These are phyloP conservation scores for Tachuris rubrigastra DNA, from an alignment of 2,113 vertebrate genomes.

Conservation along the genomic window DNA sequence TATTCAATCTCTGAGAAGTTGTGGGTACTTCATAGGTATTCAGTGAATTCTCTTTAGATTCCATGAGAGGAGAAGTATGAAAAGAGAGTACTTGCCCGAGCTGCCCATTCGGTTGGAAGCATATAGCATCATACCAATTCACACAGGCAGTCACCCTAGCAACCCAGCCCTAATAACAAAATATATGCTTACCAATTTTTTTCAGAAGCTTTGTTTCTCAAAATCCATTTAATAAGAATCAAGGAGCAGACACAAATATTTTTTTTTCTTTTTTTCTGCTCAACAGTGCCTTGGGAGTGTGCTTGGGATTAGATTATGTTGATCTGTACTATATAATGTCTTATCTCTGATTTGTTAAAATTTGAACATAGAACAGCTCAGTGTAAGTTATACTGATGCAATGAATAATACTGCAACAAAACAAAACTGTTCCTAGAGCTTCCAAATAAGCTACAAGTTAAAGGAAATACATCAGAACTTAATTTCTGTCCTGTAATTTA, in stretches of 20 bases:
- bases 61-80: neutral
- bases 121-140: neutral
- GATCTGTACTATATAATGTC: neutral
- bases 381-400: neutral
- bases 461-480: neutral
- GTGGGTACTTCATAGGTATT: neutral
- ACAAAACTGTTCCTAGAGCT: neutral
- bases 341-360: neutral
- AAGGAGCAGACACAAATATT: neutral
- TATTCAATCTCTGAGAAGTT: neutral
- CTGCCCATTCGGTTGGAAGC: neutral
- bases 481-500: neutral
- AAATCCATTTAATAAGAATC: neutral
- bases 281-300: neutral
- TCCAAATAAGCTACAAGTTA: neutral
- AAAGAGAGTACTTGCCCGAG: neutral
- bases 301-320: neutral
- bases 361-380: neutral
- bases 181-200: neutral
- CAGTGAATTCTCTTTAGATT: neutral
- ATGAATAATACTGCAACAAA: neutral
- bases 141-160: neutral
- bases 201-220: neutral
- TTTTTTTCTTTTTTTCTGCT: neutral
- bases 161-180: fast-evolving